Base-by-base conservation (phyloP, 2,888 invertebrate species). In the Chaitophorus viminalis region DNA sequence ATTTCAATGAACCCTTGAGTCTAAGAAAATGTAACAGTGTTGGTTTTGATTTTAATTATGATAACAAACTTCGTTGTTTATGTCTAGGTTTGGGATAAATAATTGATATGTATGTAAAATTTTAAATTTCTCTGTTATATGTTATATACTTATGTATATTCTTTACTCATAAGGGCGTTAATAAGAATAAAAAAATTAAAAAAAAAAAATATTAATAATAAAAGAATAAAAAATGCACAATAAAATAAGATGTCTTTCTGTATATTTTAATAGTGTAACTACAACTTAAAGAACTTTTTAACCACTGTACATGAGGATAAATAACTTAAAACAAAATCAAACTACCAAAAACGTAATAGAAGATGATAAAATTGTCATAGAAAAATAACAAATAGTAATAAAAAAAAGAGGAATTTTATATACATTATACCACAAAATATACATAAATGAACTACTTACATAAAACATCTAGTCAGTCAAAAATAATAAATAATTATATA, bases 381-480 rank as follows among this genome's bases (percentile, higher is more conserved):
- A 46, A 46, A 36, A 75, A 75, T 60, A 82, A 82, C 33, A 75
- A 29, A 33, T 52, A 82, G 33, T 1, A 18, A 65, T 36, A 33
- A 11, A 52, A 54, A 74, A 68, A 74, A 75, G 39, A 14, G 18
- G 60, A 17, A 60, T 60, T 75, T n/a, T 36, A 29, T 74, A 74
- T 29, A 74, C 17, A 54, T 60, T 33, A 6, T n/a, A 33, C 39
- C 18, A 70, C 36, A 54, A 39, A 39, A 39, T 39, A 39, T 39
- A 33, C 68, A 21, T 68, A 46, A 72, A 65, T 65, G 9, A 79
- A 79, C 36, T 21, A 79, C n/a, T 33, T n/a, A 77, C 21, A 77
- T 52, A 85, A 65, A 68, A n/a, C 52, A 70, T 31, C 77, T 86
- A 86, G 4, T 86, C 85, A 86, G 85, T 86, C 85, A 33, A 75